Evolutionary conservation across 2,888 invertebrate genomes (phyloP).

Genomic region (Pristionchus entomophagus): DNA sequence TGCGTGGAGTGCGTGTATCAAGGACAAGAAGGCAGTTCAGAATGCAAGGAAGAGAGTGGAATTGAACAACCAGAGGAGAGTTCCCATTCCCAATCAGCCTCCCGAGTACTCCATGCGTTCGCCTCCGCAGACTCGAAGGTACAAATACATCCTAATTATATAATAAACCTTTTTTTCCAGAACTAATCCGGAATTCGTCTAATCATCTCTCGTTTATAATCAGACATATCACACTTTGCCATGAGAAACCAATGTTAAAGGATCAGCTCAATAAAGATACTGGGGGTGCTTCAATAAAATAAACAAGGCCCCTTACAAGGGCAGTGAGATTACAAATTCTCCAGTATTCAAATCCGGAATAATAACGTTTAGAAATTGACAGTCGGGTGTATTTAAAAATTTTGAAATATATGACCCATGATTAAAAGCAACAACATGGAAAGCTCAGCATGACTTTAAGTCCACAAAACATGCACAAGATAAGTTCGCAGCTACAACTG

Average conservation of each 20-base stretch:
- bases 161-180: not conserved
- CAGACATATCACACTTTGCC: not conserved
- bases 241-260: not conserved
- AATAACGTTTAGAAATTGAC: too few relatives aligned
- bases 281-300: not conserved
- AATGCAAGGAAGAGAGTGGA: conserved; percentile 66
- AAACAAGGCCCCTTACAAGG: too few relatives aligned
- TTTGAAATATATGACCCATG: too few relatives aligned
- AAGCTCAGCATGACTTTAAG: too few relatives aligned
- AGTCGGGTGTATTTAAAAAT: too few relatives aligned
- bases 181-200: conserved; percentile 25
- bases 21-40: conserved; percentile 64
- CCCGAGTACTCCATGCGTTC: conserved; percentile 41
- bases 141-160: not conserved
- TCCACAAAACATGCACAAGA: too few relatives aligned
- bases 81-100: conserved; percentile 38
- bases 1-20: conserved; percentile 70
- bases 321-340: too few relatives aligned
- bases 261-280: conserved; percentile 17
- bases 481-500: too few relatives aligned
- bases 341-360: too few relatives aligned
- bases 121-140: conserved; percentile 24
- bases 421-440: too few relatives aligned
- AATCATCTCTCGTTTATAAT: not conserved
- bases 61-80: conserved; percentile 64